Evolutionary conservation across 2,113 vertebrate species (phyloP), one percentile per base, ranked within the genome.

Genomic region (Etia nguti): DNA sequence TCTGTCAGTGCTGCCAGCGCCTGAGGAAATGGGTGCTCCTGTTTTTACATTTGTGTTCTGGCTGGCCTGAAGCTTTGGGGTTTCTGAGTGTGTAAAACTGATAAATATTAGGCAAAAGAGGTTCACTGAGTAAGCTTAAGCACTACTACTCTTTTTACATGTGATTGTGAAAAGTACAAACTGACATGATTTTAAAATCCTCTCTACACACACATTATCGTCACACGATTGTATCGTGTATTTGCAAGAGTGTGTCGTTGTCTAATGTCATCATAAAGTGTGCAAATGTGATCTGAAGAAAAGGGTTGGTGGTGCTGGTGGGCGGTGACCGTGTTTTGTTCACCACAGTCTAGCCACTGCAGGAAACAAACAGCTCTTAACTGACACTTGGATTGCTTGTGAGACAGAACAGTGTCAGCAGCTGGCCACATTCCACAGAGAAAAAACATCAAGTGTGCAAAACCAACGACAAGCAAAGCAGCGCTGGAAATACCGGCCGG

Each of bases 1-100:
- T 34, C n/a, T 31, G 79, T 85, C 55, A 56, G 8, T 16, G 36
- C 84, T 79, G 84, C 87, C 93, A 90, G 80, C 22, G 91, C 94
- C 91, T 13, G 57, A 65, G 93, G 96, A 96, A 95, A 95, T 90
- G 91, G 91, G 94, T 92, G 94, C 81, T 92, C 94, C 83, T 62
- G 70, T 93, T 95, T 89, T 87, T 55, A 16, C 36, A 52, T 79
- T 79, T 65, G 31, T 75, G 36, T 41, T 86, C 83, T 36, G 65
- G 38, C 24, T 9, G 3, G 73, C 89, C 46, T 22, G 15, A 31
- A 73, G 82, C 56, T 62, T 12, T 31, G 20, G 34, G 22, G 36
- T 79, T 43, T 89, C 36, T 75, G 77, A 86, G 85, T 87, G 11
- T 79, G 26, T 60, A 15, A 81, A 82, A 62, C 56, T 86, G 12